Base-by-base conservation (phyloP, 1,140 invertebrate species). In the Drosophila pallidifrons region DNA sequence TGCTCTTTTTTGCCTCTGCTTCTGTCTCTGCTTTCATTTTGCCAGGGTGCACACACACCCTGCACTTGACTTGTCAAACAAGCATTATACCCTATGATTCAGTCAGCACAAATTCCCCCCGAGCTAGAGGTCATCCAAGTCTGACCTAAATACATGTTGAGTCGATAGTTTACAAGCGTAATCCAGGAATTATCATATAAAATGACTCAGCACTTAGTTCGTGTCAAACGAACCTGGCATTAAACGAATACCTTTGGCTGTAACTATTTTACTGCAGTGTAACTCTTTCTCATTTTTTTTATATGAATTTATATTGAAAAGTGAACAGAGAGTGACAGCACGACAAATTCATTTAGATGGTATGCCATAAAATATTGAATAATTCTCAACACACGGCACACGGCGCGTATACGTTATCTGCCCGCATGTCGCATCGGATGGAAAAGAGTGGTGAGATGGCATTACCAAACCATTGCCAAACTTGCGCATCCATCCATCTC, bases 41-140 rank as follows among this genome's bases (percentile, higher is more conserved):
- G 55, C n/a, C 49, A 25, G 38, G 49, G 49, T 59, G 51, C 52
- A 52, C 78, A 66, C 61, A 52, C 78, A 66, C 61, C 71, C 81
- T 63, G 58, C 65, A 78, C 86, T 83, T 86, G 83, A 87, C 82
- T 87, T 82, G 77, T 69, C 83, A 87, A 82, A 87, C 63, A 57
- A 8, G 52, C 47, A 54, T 25, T 16, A 63, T n/a, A 61, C 46
- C 5, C 45, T 60, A 32, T 57, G 35, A 49, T 59, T 41, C 47
- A 60, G 20, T 41, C 30, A 15, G 15, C 7, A 41, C 41, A 32
- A 71, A 25, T 43, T 43, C 4, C 11, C 11, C 41, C 41, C n/a
- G 41, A n/a, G 41, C 11, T n/a, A 10, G n/a, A 43, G 41, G 47
- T 25, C 20, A 15, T 25, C 10, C 20, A 10, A 15, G 28, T n/a